Evolutionary conservation across 2,797 vertebrate genomes (phyloP).

Genomic region (Philypnodon macrostomus): DNA sequence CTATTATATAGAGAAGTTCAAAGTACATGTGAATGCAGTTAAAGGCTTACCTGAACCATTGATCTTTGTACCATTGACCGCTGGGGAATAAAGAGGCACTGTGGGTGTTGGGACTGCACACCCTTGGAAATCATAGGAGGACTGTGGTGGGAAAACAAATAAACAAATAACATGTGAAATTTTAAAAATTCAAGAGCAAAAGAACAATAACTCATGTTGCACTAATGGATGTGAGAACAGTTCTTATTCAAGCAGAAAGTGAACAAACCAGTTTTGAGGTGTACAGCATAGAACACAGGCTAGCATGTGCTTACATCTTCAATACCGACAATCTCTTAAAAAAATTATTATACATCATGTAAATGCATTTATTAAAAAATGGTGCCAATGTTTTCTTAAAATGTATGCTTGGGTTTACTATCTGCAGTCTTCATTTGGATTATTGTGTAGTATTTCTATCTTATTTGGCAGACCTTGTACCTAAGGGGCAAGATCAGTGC

Average conservation of each 20-base stretch:
- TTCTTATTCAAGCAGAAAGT: constrained; percentile 30
- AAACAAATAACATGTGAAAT: constrained; percentile 15
- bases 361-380: constrained; percentile 50
- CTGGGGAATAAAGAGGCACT: constrained; percentile 67
- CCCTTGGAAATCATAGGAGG: constrained; percentile 62
- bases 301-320: not conserved
- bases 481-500: too few species aligned
- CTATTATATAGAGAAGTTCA: constrained; percentile 15
- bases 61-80: constrained; percentile 48
- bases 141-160: constrained; percentile 43
- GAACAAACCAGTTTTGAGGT: constrained; percentile 63
- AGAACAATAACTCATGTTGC: constrained; percentile 7
- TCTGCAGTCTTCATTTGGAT: constrained; percentile 24
- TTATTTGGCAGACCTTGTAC: too few species aligned
- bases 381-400: constrained; percentile 21
- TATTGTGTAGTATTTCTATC: constrained; percentile 25
- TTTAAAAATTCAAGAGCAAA: constrained; percentile 17
- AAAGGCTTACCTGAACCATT: constrained; percentile 67
- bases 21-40: constrained; percentile 19
- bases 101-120: constrained; percentile 78
- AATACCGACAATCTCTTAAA: too few species aligned
- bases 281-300: constrained; percentile 2
- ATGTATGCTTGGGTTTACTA: constrained; percentile 24
- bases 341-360: too few species aligned
- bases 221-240: not conserved